Percentiles rank a stretch among this genome's conserved stretches.
Conservation (phyloP, 2,888 invertebrate genomes). For the Drosophila anceps region DNA sequence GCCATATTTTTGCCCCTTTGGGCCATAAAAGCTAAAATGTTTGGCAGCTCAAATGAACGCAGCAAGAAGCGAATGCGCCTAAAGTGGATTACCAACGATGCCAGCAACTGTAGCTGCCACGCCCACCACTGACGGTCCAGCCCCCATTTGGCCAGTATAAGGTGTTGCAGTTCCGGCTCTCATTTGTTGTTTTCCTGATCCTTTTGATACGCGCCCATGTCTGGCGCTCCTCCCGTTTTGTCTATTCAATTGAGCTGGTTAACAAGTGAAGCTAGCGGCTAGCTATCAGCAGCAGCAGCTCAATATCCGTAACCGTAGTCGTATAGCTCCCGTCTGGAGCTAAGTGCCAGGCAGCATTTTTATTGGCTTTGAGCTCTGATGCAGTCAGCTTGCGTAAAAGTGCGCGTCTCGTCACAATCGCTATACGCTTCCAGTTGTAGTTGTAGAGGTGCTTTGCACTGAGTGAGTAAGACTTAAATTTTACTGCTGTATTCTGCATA, state of each 20-base stretch:
- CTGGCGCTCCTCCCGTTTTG: conserved; percentile 37
- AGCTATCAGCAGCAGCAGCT: conserved; percentile 14
- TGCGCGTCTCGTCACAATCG: conserved; percentile 57
- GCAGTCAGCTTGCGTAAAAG: conserved; percentile 69
- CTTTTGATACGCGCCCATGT: conserved; percentile 16
- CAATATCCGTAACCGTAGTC: conserved; percentile 30
- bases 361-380: conserved; percentile 70
- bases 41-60: conserved; percentile 71
- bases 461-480: neutral
- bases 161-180: conserved; percentile 39
- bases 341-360: conserved; percentile 61
- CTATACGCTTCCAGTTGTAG: conserved; percentile 11
- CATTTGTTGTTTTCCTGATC: conserved; percentile 14
- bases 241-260: conserved; percentile 73
- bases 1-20: conserved; percentile 54
- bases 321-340: conserved; percentile 27
- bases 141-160: conserved; percentile 1
- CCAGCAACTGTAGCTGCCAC: conserved; percentile 8
- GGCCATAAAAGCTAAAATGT: conserved; percentile 71
- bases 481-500: conserved; percentile 5
- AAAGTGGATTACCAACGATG: conserved; percentile 73
- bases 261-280: conserved; percentile 40
- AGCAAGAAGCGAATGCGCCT: conserved; percentile 52
- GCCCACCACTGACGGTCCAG: neutral
- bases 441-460: conserved; percentile 2